Conservation (phyloP, 2,888 invertebrate genomes). For the Drosophila paramelanica region DNA sequence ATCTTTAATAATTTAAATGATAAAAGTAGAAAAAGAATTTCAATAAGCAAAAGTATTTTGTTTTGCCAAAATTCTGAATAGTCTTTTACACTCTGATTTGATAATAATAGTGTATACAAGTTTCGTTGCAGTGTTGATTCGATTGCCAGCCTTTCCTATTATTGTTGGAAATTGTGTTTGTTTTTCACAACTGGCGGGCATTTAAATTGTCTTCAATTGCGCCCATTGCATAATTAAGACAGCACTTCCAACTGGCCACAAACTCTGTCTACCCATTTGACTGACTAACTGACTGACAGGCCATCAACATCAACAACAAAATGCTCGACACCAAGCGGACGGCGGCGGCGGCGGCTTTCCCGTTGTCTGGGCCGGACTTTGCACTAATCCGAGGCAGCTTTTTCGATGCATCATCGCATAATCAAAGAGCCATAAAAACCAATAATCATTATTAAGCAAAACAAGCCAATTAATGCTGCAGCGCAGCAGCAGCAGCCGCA, state of each 20-base stretch:
- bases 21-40: too few species aligned
- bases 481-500: constrained; percentile 37
- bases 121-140: constrained; percentile 14
- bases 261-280: constrained; percentile 39
- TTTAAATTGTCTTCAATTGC: constrained; percentile 79
- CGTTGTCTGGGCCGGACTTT: constrained; percentile 48
- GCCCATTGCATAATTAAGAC: constrained; percentile 78
- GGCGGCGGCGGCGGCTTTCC: constrained; percentile 40
- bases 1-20: too few species aligned
- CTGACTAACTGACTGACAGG: constrained; percentile 74
- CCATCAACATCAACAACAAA: constrained; percentile 66
- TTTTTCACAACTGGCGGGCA: constrained; percentile 74
- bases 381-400: constrained; percentile 56
- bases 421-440: constrained; percentile 80
- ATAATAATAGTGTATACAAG: constrained; percentile 29
- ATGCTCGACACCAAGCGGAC: constrained; percentile 19
- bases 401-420: constrained; percentile 80
- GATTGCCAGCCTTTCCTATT: constrained; percentile 26
- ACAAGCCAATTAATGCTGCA: constrained; percentile 76
- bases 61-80: too few species aligned
- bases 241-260: constrained; percentile 61
- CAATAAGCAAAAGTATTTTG: too few species aligned
- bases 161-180: constrained; percentile 56
- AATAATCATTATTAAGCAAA: constrained; percentile 81
- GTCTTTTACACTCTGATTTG: too few species aligned